Conservation (phyloP, 2,888 invertebrate genomes). For the Resseliella maxima region DNA sequence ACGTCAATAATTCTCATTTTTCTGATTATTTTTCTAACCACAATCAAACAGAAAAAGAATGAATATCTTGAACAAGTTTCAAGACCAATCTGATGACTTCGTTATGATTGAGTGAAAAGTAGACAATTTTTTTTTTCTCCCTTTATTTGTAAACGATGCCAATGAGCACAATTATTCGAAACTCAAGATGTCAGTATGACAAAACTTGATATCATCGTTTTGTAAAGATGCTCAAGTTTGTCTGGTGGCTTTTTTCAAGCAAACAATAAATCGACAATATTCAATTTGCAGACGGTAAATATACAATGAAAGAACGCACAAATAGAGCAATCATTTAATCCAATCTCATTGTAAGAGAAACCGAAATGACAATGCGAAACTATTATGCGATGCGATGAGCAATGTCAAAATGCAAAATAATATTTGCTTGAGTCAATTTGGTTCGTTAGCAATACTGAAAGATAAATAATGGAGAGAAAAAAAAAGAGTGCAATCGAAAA, state of each 20-base stretch:
- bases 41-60: background rate
- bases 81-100: background rate
- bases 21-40: too few relatives aligned
- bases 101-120: background rate
- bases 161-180: background rate
- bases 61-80: background rate
- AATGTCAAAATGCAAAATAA: background rate
- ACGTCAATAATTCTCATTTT: background rate
- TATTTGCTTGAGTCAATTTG: background rate
- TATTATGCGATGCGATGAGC: background rate
- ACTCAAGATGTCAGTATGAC: background rate
- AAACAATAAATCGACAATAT: constrained; percentile 3
- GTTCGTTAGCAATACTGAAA: background rate
- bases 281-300: background rate
- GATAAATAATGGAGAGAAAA: background rate
- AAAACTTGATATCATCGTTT: background rate
- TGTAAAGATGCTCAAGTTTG: background rate
- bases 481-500: too few relatives aligned
- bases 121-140: background rate
- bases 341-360: constrained; percentile 12
- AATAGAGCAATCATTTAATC: background rate
- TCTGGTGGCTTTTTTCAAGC: background rate
- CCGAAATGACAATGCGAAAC: background rate
- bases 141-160: background rate
- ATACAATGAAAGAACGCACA: background rate